These are phyloP conservation scores for Heliconius aoede DNA, from an alignment of 2,888 invertebrate genomes.

Conservation along the genomic window DNA sequence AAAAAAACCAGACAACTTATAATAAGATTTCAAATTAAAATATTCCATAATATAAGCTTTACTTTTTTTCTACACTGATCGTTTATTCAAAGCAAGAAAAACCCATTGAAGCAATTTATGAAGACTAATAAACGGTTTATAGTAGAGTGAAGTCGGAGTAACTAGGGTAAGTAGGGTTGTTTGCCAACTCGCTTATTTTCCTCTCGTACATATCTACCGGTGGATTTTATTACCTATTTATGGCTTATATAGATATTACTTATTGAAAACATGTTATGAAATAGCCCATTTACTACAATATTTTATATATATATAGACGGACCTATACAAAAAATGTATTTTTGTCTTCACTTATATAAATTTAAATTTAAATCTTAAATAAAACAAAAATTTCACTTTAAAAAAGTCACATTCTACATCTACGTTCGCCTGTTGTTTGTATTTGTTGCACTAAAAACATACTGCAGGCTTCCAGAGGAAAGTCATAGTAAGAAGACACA, in stretches of 20 bases:
- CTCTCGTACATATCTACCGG: slow-evolving; percentile 1
- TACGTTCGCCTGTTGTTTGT: no score
- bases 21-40: not conserved
- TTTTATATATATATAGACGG: no score
- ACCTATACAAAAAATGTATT: no score
- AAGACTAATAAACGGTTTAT: slow-evolving; percentile 44
- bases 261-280: not conserved
- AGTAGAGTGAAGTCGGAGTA: slow-evolving; percentile 39
- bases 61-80: slow-evolving; percentile 5
- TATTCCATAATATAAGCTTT: not conserved
- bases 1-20: not conserved
- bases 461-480: no score
- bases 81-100: slow-evolving; percentile 28
- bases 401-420: no score
- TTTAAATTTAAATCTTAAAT: not conserved
- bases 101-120: slow-evolving; percentile 47
- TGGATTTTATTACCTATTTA: slow-evolving; percentile 17
- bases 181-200: slow-evolving; percentile 60
- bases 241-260: slow-evolving; percentile 3
- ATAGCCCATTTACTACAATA: no score
- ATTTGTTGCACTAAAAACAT: no score
- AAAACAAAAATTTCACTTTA: no score
- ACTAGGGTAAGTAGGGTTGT: slow-evolving; percentile 43
- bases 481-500: no score
- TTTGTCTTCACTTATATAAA: not conserved